Conservation (phyloP, 2,113 vertebrate species). For the Salvelinus sp. region DNA sequence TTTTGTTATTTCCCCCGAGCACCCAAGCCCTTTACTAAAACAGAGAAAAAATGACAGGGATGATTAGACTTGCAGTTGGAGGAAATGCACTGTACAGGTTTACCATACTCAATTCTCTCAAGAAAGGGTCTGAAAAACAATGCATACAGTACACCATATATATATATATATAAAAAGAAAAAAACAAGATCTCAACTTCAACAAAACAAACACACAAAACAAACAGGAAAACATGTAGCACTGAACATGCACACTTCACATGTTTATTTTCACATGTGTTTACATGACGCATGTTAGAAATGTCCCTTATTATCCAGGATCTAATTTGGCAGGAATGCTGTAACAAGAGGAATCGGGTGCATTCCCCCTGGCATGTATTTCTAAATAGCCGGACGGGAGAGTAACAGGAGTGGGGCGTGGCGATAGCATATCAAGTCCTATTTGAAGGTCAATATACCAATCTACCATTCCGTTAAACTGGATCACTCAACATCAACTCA, state of each 20-base stretch:
- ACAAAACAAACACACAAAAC: not conserved
- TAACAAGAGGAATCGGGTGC: not conserved
- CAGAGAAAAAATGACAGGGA: conserved; percentile 3
- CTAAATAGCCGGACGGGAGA: not conserved
- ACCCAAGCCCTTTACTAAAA: conserved; percentile 59
- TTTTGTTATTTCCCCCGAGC: conserved; percentile 52
- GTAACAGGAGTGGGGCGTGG: not conserved
- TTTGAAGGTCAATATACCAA: not conserved
- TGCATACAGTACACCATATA: not conserved
- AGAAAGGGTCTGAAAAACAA: not conserved
- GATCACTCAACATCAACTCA: too few relatives aligned
- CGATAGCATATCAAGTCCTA: not conserved
- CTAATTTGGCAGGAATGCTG: not conserved
- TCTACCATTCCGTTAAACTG: too few relatives aligned
- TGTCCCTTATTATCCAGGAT: not conserved
- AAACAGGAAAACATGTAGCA: not conserved
- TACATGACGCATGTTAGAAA: not conserved
- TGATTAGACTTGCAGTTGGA: not conserved
- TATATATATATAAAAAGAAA: not conserved
- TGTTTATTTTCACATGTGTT: not conserved
- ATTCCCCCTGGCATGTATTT: not conserved
- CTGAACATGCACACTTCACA: not conserved
- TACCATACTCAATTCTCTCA: not conserved
- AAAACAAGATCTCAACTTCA: not conserved
- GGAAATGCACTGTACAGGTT: not conserved